These are phyloP conservation scores for Hybos culiciformis DNA, from an alignment of 2,888 invertebrate genomes.

Conservation along the genomic window DNA sequence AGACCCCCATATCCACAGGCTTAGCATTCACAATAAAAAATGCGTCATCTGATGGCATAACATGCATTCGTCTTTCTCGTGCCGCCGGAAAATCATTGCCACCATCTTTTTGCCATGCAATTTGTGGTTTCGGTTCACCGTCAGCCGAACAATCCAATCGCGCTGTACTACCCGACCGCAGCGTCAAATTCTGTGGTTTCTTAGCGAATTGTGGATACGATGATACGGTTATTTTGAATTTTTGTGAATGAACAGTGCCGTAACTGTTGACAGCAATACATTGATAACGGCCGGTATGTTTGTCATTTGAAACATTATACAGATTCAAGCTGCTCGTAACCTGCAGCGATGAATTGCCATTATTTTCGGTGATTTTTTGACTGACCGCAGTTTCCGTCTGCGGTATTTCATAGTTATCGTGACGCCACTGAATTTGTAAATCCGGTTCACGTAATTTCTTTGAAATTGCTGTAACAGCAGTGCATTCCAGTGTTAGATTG, in stretches of 20 bases:
- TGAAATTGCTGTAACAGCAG: constrained; percentile 68
- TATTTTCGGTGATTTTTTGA: constrained; percentile 5
- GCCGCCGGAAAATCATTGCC: constrained; percentile 91
- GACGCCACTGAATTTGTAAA: constrained; percentile 76
- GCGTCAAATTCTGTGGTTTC: constrained; percentile 70
- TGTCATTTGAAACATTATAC: constrained; percentile 53
- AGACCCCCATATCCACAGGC: constrained; percentile 76
- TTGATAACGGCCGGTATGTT: constrained; percentile 80
- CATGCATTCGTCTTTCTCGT: constrained; percentile 80
- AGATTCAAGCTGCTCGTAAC: constrained; percentile 59
- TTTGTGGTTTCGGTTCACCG: constrained; percentile 78
- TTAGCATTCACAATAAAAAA: constrained; percentile 89
- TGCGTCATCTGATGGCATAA: constrained; percentile 80
- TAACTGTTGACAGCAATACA: constrained; percentile 82
- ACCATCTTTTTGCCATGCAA: constrained; percentile 85
- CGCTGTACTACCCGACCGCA: constrained; percentile 72
- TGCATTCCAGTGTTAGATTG: constrained; percentile 68
- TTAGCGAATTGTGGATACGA: constrained; percentile 78
- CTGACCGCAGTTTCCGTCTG: constrained; percentile 14
- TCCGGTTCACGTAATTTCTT: constrained; percentile 57
- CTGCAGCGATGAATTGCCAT: background rate
- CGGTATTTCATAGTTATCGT: constrained; percentile 57
- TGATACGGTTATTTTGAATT: constrained; percentile 76
- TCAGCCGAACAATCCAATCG: constrained; percentile 81
- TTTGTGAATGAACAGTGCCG: constrained; percentile 78